These are phyloP conservation scores for Mayetiola destructor DNA, from an alignment of 2,888 invertebrate species.

Conservation along the genomic window DNA sequence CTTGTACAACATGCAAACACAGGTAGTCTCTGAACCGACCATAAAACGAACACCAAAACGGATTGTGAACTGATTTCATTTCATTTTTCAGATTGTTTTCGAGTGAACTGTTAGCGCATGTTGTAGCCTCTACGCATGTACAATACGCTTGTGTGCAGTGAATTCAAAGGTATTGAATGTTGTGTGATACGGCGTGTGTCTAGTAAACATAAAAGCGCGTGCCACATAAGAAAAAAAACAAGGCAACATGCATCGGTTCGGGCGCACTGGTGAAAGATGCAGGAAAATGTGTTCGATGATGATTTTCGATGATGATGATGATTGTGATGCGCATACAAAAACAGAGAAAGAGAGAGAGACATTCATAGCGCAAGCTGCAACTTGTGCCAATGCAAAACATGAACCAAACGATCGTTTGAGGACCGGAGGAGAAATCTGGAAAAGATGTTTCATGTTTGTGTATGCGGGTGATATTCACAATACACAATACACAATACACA, in stretches of 20 bases:
- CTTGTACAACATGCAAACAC: background rate
- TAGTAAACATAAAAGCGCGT: constrained; percentile 6
- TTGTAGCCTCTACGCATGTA: background rate
- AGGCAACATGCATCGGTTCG: background rate
- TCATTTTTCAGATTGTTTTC: background rate
- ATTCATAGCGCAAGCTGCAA: constrained; percentile 10
- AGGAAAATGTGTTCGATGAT: constrained; percentile 2
- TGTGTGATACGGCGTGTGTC: constrained; percentile 13
- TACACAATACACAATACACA: too few relatives aligned
- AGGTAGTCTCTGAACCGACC: background rate
- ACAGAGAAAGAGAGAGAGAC: background rate
- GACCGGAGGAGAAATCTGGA: background rate
- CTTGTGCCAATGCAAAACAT: background rate
- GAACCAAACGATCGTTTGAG: background rate
- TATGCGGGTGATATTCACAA: too few relatives aligned
- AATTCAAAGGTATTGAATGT: background rate
- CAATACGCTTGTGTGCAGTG: background rate
- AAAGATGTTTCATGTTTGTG: too few relatives aligned
- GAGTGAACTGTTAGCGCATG: too few relatives aligned
- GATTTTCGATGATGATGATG: background rate
- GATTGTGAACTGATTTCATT: too few relatives aligned
- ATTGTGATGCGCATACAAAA: background rate
- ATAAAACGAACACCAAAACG: constrained; percentile 11
- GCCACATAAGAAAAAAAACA: background rate
- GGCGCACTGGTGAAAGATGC: background rate